A percentile compares a stretch with the other conserved stretches of the same genome.
Conservation (phyloP, 1,140 invertebrate species). For the Globodera ellingtonae region DNA sequence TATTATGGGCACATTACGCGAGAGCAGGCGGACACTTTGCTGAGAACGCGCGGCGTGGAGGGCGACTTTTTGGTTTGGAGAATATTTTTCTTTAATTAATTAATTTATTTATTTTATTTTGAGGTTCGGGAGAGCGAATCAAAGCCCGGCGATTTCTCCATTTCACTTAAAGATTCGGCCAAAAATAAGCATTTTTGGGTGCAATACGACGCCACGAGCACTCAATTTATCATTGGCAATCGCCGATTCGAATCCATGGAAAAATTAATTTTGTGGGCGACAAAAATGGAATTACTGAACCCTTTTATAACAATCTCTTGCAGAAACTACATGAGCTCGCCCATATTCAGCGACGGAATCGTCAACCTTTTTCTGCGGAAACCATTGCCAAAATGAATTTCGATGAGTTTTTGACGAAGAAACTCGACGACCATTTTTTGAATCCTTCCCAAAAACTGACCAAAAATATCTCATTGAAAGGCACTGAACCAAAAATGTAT, state of each 20-base stretch:
- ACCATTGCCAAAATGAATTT: conserved; percentile 51
- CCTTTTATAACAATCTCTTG: background rate
- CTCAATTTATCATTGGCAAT: conserved; percentile 85
- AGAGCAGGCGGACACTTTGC: conserved; percentile 87
- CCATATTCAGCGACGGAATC: conserved; percentile 78
- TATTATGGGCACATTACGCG: conserved; percentile 86
- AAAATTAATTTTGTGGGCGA: conserved; percentile 77
- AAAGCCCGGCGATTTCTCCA: conserved; percentile 95
- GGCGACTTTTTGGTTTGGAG: conserved; percentile 95
- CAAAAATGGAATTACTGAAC: background rate
- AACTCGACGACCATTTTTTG: background rate
- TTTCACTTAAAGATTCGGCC: conserved; percentile 92
- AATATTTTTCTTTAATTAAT: conserved; percentile 87
- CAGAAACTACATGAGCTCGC: conserved; percentile 93
- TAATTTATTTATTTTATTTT: background rate
- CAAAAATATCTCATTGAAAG: background rate
- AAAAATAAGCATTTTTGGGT: conserved; percentile 99
- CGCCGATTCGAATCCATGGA: conserved; percentile 92
- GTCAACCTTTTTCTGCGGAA: conserved; percentile 56
- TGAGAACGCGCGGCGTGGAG: conserved; percentile 89
- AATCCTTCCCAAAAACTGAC: background rate
- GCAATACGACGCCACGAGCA: conserved; percentile 87
- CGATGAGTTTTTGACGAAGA: background rate
- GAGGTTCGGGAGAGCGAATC: conserved; percentile 19
- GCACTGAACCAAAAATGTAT: background rate